These are phyloP conservation scores for Lepidurus couesii DNA, from an alignment of 1,140 invertebrate species.

Conservation along the genomic window DNA sequence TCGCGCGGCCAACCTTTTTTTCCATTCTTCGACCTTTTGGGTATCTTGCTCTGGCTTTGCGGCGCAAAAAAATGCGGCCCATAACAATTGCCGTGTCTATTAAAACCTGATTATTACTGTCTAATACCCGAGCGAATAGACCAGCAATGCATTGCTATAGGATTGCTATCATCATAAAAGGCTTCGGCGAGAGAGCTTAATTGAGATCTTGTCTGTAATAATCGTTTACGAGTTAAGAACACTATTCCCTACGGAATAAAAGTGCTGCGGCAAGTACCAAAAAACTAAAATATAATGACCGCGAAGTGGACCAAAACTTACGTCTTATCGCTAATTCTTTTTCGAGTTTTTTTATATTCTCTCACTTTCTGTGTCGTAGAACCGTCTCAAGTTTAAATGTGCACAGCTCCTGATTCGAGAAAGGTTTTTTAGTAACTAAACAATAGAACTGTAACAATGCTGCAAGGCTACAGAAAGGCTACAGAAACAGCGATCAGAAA, in stretches of 20 bases:
- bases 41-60: neutral
- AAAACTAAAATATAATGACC: neutral
- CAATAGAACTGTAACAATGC: neutral
- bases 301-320: slow-evolving; percentile 6
- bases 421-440: too few relatives aligned
- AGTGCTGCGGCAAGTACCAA: neutral
- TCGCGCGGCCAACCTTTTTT: neutral
- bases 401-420: neutral
- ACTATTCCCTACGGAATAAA: neutral
- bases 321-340: neutral
- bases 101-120: slow-evolving; percentile 9
- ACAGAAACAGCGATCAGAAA: too few relatives aligned
- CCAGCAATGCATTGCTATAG: neutral
- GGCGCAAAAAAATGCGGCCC: neutral
- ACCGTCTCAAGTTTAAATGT: neutral
- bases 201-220: neutral
- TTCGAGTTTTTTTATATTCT: neutral
- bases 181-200: neutral
- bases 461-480: too few relatives aligned
- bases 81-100: slow-evolving; percentile 9
- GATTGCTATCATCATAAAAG: slow-evolving; percentile 3
- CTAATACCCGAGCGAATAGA: neutral
- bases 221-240: neutral
- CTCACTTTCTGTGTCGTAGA: neutral
- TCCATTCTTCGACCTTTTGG: neutral